Evolutionary conservation across 2,888 invertebrate species (phyloP).

Genomic region (Drosophila trichaetosa): DNA sequence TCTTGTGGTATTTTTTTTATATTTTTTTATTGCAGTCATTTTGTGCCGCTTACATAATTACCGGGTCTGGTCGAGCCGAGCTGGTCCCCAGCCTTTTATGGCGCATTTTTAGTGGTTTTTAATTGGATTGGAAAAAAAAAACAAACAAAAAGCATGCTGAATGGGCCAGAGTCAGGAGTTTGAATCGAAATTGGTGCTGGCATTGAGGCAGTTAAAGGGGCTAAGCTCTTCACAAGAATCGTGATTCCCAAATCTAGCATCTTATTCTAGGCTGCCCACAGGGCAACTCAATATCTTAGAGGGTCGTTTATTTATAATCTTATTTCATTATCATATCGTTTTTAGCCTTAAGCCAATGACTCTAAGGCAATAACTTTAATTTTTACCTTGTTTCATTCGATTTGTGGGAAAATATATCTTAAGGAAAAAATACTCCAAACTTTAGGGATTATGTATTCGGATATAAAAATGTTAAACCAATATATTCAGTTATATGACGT

Average conservation of each 20-base stretch:
- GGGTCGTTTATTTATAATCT: neutral
- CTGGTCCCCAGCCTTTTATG: slow-evolving; percentile 43
- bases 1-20: slow-evolving; percentile 29
- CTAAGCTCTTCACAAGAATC: slow-evolving; percentile 31
- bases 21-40: slow-evolving; percentile 47
- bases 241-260: slow-evolving; percentile 29
- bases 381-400: neutral
- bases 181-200: slow-evolving; percentile 12
- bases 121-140: slow-evolving; percentile 45
- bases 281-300: neutral
- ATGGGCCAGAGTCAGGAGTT: slow-evolving; percentile 8
- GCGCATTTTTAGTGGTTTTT: slow-evolving; percentile 52
- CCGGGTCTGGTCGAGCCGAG: slow-evolving; percentile 40
- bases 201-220: slow-evolving; percentile 16
- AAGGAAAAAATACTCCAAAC: neutral
- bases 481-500: neutral
- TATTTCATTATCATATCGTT: too few species aligned
- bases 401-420: neutral
- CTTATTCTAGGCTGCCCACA: slow-evolving; percentile 30
- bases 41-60: slow-evolving; percentile 66
- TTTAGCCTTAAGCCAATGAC: neutral
- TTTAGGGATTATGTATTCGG: neutral
- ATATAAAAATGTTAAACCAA: neutral
- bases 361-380: neutral
- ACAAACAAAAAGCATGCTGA: neutral